Evolutionary conservation across 2,888 invertebrate species (phyloP).

Genomic region (Parnassius orleans): DNA sequence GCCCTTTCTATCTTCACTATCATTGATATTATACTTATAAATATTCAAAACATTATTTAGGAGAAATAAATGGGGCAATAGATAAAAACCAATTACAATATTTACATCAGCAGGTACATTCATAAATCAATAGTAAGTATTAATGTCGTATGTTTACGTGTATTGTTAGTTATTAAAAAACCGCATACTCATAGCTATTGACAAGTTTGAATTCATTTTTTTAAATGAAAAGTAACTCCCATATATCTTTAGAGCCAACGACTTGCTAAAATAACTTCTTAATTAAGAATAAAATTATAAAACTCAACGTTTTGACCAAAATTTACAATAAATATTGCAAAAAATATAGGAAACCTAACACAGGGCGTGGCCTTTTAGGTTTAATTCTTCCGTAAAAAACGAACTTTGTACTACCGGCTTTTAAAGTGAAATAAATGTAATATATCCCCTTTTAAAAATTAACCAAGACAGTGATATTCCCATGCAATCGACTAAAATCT

Average conservation of each 20-base stretch:
- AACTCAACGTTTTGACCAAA: neutral
- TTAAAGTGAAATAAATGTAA: neutral
- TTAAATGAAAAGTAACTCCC: constrained; percentile 7
- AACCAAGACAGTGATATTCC: constrained; percentile 28
- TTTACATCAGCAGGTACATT: no score
- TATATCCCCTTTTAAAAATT: constrained; percentile 4
- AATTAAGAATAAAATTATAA: constrained; percentile 3
- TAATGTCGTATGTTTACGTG: no score
- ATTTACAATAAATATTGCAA: constrained; percentile 15
- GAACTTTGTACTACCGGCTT: neutral
- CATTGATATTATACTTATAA: no score
- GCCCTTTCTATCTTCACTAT: no score
- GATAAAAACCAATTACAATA: no score
- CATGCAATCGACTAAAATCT: constrained; percentile 39
- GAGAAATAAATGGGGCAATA: no score
- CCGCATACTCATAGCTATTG: no score
- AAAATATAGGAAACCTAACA: constrained; percentile 23
- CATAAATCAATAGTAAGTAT: no score
- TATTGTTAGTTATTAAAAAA: no score
- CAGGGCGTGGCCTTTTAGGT: constrained; percentile 39
- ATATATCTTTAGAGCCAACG: neutral
- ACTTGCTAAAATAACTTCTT: neutral
- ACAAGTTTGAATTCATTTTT: neutral
- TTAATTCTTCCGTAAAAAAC: constrained; percentile 14
- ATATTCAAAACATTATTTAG: no score